Evolutionary conservation across 2,113 vertebrate genomes (phyloP).

Genomic region (Panthera leo): DNA sequence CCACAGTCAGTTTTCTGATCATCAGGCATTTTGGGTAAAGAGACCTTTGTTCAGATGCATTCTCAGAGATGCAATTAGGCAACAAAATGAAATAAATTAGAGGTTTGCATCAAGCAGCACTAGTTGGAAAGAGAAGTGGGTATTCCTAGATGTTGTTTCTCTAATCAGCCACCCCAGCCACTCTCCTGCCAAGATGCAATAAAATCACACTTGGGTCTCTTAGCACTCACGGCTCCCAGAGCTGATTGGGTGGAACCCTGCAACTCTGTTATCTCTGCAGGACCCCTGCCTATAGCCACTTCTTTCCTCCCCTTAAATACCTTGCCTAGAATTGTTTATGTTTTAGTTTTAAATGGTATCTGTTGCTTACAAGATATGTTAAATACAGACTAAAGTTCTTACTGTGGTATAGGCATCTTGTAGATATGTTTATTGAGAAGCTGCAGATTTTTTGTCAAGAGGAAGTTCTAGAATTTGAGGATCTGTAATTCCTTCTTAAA

Average conservation of each 20-base stretch:
- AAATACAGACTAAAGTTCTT: neutral
- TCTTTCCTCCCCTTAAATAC: neutral
- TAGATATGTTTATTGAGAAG: constrained; percentile 1
- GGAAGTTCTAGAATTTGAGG: constrained; percentile 3
- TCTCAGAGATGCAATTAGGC: constrained; percentile 55
- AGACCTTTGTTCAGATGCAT: constrained; percentile 29
- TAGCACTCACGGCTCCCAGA: neutral
- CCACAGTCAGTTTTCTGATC: neutral
- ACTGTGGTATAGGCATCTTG: neutral
- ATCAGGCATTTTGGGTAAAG: neutral
- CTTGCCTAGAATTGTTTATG: neutral
- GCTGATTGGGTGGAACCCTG: neutral
- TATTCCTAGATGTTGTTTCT: constrained; percentile 13
- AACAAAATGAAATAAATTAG: constrained; percentile 46
- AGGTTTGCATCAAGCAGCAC: neutral
- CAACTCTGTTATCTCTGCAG: neutral
- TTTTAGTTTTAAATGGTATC: neutral
- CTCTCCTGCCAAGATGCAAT: neutral
- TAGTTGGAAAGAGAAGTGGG: neutral
- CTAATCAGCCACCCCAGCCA: neutral
- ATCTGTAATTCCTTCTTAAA: neutral
- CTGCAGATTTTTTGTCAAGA: neutral
- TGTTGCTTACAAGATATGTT: neutral
- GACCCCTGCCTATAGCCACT: neutral
- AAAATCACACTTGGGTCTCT: neutral